Base-by-base conservation (phyloP, 2,797 vertebrate species). In the Amphiprion clarkii region DNA sequence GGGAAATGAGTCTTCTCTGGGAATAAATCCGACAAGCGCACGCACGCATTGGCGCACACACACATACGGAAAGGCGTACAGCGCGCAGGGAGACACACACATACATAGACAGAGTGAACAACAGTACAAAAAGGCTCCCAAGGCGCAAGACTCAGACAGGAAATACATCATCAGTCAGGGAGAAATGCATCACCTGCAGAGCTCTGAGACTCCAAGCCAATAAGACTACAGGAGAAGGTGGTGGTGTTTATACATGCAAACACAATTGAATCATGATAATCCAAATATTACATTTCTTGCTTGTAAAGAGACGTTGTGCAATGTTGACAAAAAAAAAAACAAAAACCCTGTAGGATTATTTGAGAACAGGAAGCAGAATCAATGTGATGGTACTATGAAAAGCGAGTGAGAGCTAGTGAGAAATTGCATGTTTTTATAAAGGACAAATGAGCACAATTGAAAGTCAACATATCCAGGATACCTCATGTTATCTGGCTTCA, bases 1-100 rank as follows among this genome's bases (percentile, higher is more conserved):
- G 90, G 90, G 83, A 89, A 92, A 93, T 91, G 85, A 91, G 88
- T 91, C 88, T 87, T 89, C 88, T 85, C 81, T 79, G 81, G 74
- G 82, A 91, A 85, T 74, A 83, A 82, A 84, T 84, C 87, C 71
- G 76, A 86, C 86, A 86, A 61, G 79, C 78, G 53, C 74, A 51
- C 62, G 58, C 27, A 2, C 7, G 2, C 49, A 25, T 57, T 54
- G n/a, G n/a, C 52, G 71, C 44, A 60, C 13, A 56, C 46, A 49
- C 21, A 23, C 8, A 19, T 5, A 67, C 2, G 74, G 58, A 57
- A 21, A 54, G 14, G 13, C 70, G 29, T 65, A 51, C 12, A 61
- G 67, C 36, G 72, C 78, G 71, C 64, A 44, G 36, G 54, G 23
- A 79, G 4, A 80, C 40, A 64, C 63, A 65, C 71, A 73, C 71